These are phyloP conservation scores for Clunio marinus DNA, from an alignment of 2,888 invertebrate genomes.

Conservation along the genomic window DNA sequence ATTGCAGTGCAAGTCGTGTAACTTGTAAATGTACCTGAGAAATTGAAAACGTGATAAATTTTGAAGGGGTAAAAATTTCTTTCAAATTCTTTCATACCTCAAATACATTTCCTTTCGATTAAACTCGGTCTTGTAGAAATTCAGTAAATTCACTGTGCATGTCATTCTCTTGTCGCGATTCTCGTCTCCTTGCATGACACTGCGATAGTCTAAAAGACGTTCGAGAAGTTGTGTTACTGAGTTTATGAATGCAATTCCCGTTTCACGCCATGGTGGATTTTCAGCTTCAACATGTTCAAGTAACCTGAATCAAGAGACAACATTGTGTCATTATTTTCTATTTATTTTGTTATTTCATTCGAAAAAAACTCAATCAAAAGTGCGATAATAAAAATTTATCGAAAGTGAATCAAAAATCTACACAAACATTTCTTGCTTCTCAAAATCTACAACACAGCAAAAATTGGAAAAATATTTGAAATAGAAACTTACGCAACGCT, in stretches of 20 bases:
- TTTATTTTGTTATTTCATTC: too few species aligned
- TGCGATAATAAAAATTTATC: too few species aligned
- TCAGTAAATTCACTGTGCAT: constrained; percentile 90
- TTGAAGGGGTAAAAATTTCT: not conserved
- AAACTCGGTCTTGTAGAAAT: constrained; percentile 94
- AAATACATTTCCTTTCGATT: constrained; percentile 94
- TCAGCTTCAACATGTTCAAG: constrained; percentile 79
- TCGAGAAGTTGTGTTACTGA: constrained; percentile 87
- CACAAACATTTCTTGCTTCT: too few species aligned
- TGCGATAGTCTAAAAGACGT: constrained; percentile 85
- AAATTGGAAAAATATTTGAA: constrained; percentile 36
- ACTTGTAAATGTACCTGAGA: constrained; percentile 88
- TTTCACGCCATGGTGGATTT: constrained; percentile 85
- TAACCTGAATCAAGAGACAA: constrained; percentile 57
- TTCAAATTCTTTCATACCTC: constrained; percentile 48
- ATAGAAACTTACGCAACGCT: constrained; percentile 81
- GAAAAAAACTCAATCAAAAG: too few species aligned
- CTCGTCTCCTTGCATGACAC: constrained; percentile 92
- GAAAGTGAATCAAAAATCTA: too few species aligned
- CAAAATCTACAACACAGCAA: not conserved
- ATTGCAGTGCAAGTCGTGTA: constrained; percentile 85
- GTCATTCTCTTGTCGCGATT: constrained; percentile 94
- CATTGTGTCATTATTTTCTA: too few species aligned
- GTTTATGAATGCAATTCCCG: constrained; percentile 86
- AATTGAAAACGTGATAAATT: too few species aligned